phyloP scores from a whole-genome alignment of 23 tunicate species.

The Styela plicata region DNA sequence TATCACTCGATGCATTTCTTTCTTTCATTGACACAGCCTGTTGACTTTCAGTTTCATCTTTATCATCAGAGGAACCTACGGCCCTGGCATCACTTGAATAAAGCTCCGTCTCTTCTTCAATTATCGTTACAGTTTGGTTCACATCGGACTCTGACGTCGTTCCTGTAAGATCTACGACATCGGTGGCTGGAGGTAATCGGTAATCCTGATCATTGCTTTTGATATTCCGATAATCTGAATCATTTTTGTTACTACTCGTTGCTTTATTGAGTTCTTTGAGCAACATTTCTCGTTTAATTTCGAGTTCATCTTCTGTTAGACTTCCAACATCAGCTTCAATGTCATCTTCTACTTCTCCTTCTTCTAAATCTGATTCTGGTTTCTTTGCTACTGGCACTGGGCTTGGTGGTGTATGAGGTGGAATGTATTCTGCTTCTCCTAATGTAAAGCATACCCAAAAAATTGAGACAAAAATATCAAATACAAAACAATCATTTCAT shows the following conservation, averaged over 20 bases:
- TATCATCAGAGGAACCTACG: neutral
- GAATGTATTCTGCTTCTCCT: neutral
- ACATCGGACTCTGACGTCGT: neutral
- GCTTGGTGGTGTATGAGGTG: neutral
- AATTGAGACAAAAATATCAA: no score
- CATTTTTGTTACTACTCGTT: conserved; percentile 12
- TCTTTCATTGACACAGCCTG: neutral
- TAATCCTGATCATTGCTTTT: neutral
- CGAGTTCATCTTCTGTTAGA: conserved; percentile 54
- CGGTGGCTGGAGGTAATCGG: neutral
- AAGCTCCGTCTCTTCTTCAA: neutral
- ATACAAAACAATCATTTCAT: neutral
- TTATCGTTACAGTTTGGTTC: neutral
- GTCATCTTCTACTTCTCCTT: conserved; percentile 5
- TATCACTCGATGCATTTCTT: neutral
- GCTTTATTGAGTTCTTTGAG: conserved; percentile 33
- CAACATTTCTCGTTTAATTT: conserved; percentile 38
- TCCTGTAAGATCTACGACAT: neutral
- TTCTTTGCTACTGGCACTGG: neutral
- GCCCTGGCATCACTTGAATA: neutral
- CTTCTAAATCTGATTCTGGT: neutral
- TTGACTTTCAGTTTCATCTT: no score
- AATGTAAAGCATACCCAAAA: no score
- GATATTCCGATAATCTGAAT: conserved; percentile 25
- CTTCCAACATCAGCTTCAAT: conserved; percentile 33